Base-by-base conservation (phyloP, 2,797 vertebrate species). In the Synaphobranchus kaupii region DNA sequence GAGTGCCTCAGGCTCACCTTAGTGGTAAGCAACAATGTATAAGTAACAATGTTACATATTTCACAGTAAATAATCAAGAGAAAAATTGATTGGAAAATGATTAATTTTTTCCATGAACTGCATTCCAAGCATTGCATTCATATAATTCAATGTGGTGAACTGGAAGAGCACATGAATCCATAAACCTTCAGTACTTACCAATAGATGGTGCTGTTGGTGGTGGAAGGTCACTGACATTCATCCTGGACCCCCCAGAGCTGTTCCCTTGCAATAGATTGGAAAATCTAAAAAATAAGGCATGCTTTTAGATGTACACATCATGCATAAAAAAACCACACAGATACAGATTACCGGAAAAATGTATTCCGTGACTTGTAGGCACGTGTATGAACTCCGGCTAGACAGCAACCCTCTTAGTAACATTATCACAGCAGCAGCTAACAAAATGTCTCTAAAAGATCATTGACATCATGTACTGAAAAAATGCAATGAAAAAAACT, bases 181-280 rank as follows among this genome's bases (percentile, higher is more conserved):
- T 31, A 52, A 50, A n/a, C n/a, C n/a, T n/a, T 86, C 50, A 48
- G 85, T 85, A 56, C 82, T 7, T 92, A 96, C 95, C 95, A 83
- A 85, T 73, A 12, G 92, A 87, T 56, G 92, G 90, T 31, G 85
- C 17, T 81, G 50, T 85, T 28, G 89, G 73, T n/a, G 93, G 76
- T 66, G 66, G 20, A 85, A 44, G 0, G 1, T 94, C 96, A 87
- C 87, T 90, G 86, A 94, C 87, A 90, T 85, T 94, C 15, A 66
- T 52, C 90, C 89, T 95, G 31, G 93, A 93, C 80, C 91, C 91
- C 73, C 48, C 44, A 28, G 92, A 87, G 88, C 78, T 87, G 85
- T 87, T 95, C 4, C 94, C 93, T 86, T 95, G 95, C 87, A 97
- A 90, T 71, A 97, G 93, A 92, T 93, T 94, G 66, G 96, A 94